Conservation (phyloP, 1,140 invertebrate species). For the Riptortus pedestris region DNA sequence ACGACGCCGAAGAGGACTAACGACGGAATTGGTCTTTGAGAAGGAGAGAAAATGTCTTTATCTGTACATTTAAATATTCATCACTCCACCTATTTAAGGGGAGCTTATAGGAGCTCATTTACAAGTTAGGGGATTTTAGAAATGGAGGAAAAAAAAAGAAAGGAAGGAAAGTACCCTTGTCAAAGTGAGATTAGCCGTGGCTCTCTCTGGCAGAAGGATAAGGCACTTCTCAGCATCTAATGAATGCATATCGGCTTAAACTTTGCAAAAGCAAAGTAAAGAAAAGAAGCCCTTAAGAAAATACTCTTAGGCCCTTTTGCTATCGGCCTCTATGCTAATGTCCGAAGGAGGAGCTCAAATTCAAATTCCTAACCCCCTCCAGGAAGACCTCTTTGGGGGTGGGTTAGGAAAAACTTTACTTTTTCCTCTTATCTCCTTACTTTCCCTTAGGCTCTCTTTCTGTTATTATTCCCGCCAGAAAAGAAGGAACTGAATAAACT, state of each 20-base stretch:
- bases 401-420: conserved; percentile 4
- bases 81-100: conserved; percentile 24
- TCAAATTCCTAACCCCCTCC: not conserved
- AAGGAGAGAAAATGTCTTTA: conserved; percentile 18
- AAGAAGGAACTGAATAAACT: no score
- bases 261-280: not conserved
- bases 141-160: no score
- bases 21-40: no score
- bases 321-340: conserved; percentile 2
- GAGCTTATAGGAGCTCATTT: conserved; percentile 24
- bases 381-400: not conserved
- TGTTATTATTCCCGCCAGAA: no score
- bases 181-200: conserved; percentile 25
- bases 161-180: conserved; percentile 23
- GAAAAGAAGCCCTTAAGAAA: conserved; percentile 8
- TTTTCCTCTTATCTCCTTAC: not conserved
- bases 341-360: no score
- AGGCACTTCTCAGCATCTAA: no score
- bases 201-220: no score
- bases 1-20: no score
- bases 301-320: conserved; percentile 4
- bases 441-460: no score
- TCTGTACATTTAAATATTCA: conserved; percentile 24
- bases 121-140: conserved; percentile 26
- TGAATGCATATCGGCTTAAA: conserved; percentile 8